Base-by-base conservation (phyloP, 2,888 invertebrate genomes). In the Reticulitermes lucifugus region DNA sequence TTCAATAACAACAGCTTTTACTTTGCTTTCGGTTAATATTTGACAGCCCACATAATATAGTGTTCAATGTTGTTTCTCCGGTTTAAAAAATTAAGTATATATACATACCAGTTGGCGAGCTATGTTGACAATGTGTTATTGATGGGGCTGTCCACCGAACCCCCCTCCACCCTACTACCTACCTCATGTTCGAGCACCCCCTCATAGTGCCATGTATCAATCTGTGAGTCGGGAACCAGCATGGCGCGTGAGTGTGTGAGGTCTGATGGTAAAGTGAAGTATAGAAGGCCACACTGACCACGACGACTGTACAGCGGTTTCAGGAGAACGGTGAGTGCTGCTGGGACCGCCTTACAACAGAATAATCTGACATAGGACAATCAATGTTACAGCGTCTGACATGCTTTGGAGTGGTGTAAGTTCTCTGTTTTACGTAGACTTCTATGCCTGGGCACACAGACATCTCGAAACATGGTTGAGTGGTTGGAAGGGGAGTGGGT, bases 51-150 rank as follows among this genome's bases (percentile, higher is more conserved):
- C 43, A 70, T 81, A 43, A 81, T 81, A 81, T 81, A 70, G n/a
- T 43, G 81, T 46, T 41, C 21, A 43, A 46, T 77, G 77, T 46
- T 81, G 81, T 81, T 70, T 65, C 70, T 65, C 43, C 25, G 81
- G 65, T 65, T 81, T 81, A 65, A 81, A 81, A 81, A 81, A 81
- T 81, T 60, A 81, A 81, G 81, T 81, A 70, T 25, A 70, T 70
- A 70, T 65, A 65, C 65, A 81, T 59, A 81, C 81, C 43, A 41
- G 60, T 59, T 70, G 60, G 85, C 85, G n/a, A 60, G 77, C 41
- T 41, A 14, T 79, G 79, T 84, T 84, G 79, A 79, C 84, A 84
- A 79, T 81, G 73, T 79, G 41, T 77, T 77, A 81, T 81, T 85
- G 85, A 85, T 81, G 73, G 60, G 55, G 75, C 43, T 43, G 35